phyloP scores from a whole-genome alignment of 1,140 invertebrate species.

The Orchesella cincta region DNA sequence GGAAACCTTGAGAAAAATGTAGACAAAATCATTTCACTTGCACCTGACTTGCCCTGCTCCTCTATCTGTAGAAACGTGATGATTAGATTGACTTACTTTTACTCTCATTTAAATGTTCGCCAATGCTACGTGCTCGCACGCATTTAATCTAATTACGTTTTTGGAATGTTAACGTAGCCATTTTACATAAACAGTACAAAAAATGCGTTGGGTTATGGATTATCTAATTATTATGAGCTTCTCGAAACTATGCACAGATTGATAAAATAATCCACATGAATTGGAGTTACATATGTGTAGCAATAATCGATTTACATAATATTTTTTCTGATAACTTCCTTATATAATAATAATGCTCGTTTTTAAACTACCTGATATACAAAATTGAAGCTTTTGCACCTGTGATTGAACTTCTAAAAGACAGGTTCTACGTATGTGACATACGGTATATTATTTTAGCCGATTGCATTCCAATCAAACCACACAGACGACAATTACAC shows the following conservation, averaged over 20 bases:
- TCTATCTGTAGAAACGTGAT: no score
- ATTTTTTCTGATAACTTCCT: no score
- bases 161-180: not conserved
- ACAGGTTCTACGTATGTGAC: not conserved
- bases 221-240: not conserved
- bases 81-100: no score
- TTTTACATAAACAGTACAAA: not conserved
- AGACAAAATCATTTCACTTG: no score
- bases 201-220: not conserved
- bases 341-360: no score
- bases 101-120: no score
- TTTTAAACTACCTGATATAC: no score
- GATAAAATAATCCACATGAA: not conserved
- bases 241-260: not conserved
- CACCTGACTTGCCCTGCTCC: no score
- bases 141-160: constrained; percentile 5
- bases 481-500: not conserved
- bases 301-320: not conserved
- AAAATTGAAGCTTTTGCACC: no score
- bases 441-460: not conserved
- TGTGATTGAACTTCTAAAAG: not conserved
- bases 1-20: no score
- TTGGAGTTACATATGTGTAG: not conserved
- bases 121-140: not conserved
- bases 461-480: not conserved